Percentiles rank a stretch among this genome's conserved stretches.
These are phyloP conservation scores for mouse (Mus musculus) DNA, from an alignment of 2,113 vertebrate genomes.

Conservation along the genomic window GRCm39 chr15:94626501-94627000, in stretches of 20 bases:
- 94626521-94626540: background rate
- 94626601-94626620: background rate
- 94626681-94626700: background rate
- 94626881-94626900: slow-evolving; percentile 22
- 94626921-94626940: background rate
- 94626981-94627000: slow-evolving; percentile 1
- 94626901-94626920: background rate
- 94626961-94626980: background rate
- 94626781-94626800: background rate
- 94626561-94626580: background rate
- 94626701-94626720: no score
- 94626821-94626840: background rate
- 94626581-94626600: background rate
- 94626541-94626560: background rate
- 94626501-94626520: background rate
- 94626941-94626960: background rate
- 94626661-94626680: no score
- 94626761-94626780: background rate
- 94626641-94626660: background rate
- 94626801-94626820: background rate
- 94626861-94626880: background rate
- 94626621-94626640: background rate
- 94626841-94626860: background rate
- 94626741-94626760: background rate
- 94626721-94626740: background rate